Percentiles rank a stretch among this genome's conserved stretches.
phyloP scores from a whole-genome alignment of 2,113 vertebrate species.

The Myiagra hebetior region DNA sequence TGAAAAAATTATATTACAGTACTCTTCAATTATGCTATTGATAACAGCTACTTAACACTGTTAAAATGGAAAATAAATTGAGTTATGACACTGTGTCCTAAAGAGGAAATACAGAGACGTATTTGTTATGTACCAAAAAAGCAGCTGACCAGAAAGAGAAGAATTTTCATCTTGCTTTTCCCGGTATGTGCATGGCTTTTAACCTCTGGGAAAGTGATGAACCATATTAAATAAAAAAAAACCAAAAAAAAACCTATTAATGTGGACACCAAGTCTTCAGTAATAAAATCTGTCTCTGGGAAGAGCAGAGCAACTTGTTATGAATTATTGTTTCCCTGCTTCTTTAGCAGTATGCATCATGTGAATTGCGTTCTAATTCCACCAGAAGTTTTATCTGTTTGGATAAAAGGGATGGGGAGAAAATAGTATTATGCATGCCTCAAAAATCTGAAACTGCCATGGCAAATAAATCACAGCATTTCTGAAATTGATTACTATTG shows the following conservation, averaged over 20 bases:
- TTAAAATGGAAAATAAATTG: not conserved
- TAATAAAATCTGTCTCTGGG: not conserved
- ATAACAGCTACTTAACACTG: not conserved
- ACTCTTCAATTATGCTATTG: not conserved
- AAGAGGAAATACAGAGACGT: not conserved
- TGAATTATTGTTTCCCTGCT: not conserved
- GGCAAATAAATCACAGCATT: not conserved
- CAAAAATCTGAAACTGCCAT: constrained; percentile 17
- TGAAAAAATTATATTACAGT: not conserved
- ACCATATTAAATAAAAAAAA: not conserved
- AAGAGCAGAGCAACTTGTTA: not conserved
- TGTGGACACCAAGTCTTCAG: not conserved
- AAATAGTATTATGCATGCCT: not conserved
- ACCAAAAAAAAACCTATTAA: not conserved
- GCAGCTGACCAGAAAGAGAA: not conserved
- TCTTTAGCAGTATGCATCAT: not conserved
- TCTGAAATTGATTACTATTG: constrained; percentile 31
- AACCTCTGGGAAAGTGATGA: not conserved
- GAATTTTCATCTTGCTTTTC: not conserved
- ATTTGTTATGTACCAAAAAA: not conserved
- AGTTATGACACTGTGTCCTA: not conserved
- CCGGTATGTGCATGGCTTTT: not conserved
- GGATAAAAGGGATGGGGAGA: not conserved
- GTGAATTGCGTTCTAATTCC: not conserved
- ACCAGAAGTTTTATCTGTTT: not conserved